Evolutionary conservation across 2,888 invertebrate species (phyloP).

Genomic region (Phrixothrix hirtus): DNA sequence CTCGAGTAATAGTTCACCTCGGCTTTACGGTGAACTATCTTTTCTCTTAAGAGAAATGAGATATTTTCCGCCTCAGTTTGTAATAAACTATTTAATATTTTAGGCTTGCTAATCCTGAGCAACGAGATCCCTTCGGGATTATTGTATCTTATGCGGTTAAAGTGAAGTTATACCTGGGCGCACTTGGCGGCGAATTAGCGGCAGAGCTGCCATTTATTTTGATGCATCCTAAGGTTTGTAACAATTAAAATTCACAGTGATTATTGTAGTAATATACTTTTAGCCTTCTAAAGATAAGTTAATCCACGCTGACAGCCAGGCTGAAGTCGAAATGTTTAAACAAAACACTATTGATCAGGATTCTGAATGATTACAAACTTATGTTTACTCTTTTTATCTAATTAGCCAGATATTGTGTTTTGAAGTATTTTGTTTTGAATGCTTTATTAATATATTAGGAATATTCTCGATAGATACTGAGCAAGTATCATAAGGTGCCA

Average conservation of each 20-base stretch:
- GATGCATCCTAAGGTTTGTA: conserved; percentile 82
- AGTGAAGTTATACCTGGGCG: conserved; percentile 90
- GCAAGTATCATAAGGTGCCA: no score
- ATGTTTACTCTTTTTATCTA: no score
- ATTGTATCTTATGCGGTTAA: conserved; percentile 95
- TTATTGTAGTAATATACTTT: conserved; percentile 21
- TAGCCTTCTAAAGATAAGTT: conserved; percentile 59
- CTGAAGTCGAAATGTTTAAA: conserved; percentile 72
- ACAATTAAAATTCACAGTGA: background rate
- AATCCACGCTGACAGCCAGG: conserved; percentile 72
- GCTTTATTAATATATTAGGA: no score
- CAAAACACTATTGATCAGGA: conserved; percentile 66
- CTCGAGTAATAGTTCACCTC: no score
- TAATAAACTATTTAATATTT: no score
- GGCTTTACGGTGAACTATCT: no score
- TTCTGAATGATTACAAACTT: no score
- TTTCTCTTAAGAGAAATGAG: no score
- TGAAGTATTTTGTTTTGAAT: no score
- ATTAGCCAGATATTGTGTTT: no score
- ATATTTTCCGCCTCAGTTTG: no score
- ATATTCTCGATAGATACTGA: no score
- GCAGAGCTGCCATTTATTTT: conserved; percentile 91
- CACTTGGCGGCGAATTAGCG: conserved; percentile 87
- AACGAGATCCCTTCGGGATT: conserved; percentile 92
- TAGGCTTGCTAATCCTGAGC: conserved; percentile 74